These are phyloP conservation scores for Penaeus japonicus DNA, from an alignment of 1,140 invertebrate species.

Conservation along the genomic window DNA sequence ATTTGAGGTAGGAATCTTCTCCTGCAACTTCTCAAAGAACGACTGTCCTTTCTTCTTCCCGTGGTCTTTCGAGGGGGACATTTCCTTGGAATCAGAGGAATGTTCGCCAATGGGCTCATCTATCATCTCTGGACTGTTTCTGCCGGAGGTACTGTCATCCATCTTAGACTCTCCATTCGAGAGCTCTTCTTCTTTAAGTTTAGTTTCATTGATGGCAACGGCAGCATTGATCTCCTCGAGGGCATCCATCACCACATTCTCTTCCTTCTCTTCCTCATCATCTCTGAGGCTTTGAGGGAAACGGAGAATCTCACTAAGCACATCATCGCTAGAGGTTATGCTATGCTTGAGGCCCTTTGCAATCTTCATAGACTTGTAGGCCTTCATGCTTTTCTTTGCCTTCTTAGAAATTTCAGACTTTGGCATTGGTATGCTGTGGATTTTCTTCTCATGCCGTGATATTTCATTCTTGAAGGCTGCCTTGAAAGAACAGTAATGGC, in stretches of 20 bases:
- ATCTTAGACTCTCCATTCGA: too few species aligned
- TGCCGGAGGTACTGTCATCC: background rate
- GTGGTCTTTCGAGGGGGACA: constrained; percentile 40
- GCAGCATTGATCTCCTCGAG: background rate
- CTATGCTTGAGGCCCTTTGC: background rate
- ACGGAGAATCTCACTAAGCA: constrained; percentile 25
- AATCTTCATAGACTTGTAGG: constrained; percentile 16
- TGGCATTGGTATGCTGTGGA: constrained; percentile 61
- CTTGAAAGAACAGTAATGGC: constrained; percentile 68
- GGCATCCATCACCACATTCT: background rate
- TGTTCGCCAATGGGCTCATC: constrained; percentile 40
- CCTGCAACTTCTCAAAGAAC: constrained; percentile 83
- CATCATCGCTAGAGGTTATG: constrained; percentile 32
- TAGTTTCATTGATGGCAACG: background rate
- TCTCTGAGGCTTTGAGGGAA: constrained; percentile 9
- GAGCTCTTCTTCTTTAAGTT: background rate
- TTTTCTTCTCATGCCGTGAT: constrained; percentile 67
- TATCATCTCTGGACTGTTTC: constrained; percentile 11
- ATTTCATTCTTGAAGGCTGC: constrained; percentile 69
- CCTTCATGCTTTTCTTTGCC: constrained; percentile 42
- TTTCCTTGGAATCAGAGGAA: constrained; percentile 37
- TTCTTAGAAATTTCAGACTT: constrained; percentile 36
- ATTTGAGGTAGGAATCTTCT: constrained; percentile 70
- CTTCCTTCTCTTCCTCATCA: background rate
- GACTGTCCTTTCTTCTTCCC: constrained; percentile 75